Base-by-base conservation (phyloP, 1,140 invertebrate genomes). In the Neodiprion virginianus region DNA sequence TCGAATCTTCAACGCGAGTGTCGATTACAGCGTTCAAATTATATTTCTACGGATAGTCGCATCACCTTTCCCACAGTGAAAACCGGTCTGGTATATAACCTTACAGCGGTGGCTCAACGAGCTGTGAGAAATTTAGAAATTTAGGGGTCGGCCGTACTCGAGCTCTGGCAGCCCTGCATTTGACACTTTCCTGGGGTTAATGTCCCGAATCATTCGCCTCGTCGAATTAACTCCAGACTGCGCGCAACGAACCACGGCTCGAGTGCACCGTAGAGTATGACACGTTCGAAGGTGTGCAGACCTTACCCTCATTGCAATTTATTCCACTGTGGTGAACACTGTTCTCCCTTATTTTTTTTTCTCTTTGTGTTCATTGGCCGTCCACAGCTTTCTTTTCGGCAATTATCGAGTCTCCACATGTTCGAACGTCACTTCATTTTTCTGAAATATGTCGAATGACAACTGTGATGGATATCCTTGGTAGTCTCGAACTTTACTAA, bases 211-310 rank as follows among this genome's bases (percentile, higher is more conserved):
- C 53, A 61, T 61, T 61, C 53, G 53, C 53, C 53, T 61, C 53
- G 53, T 61, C 53, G 53, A 61, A 61, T 61, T 61, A 61, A 61
- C 53, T 61, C 53, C 53, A 61, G 53, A 61, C 53, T 61, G n/a
- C n/a, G 8, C n/a, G n/a, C n/a, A 61, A 61, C 53, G 53, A 40
- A 40, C 53, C 28, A 40, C 1, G 28, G 11, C 5, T 61, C 53
- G 53, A 61, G 28, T 40, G 53, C 53, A 61, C 53, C 53, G 53
- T 8, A 61, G 8, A 12, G 53, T 5, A 61, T 14, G 11, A 61
- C 28, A 40, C 28, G 28, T 40, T 40, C 5, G 28, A 40, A 40
- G 28, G 53, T 14, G n/a, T 61, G n/a, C 53, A 61, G 11, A 7
- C 53, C 8, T 40, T 5, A 40, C 28, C 28, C 28, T 61, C n/a